These are phyloP conservation scores for Hydrocynus forskahlii DNA, from an alignment of 2,797 vertebrate species.

Conservation along the genomic window DNA sequence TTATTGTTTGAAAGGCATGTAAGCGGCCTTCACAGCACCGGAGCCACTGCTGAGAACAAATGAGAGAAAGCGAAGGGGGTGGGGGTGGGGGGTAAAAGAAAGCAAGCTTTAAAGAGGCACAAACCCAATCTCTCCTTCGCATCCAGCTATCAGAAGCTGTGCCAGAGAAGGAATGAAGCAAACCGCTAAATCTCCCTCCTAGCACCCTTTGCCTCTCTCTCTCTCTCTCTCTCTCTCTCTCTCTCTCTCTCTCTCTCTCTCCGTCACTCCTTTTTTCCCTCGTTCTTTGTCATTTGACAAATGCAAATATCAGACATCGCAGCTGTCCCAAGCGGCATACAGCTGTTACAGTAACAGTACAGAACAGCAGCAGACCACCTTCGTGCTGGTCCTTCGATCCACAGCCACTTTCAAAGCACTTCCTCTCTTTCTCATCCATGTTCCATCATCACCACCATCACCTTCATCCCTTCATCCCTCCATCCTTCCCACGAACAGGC, in stretches of 20 bases:
- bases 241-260: conserved; percentile 5
- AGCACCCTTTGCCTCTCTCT: neutral
- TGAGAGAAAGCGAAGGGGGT: conserved; percentile 32
- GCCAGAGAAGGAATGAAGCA: conserved; percentile 36
- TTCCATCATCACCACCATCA: neutral
- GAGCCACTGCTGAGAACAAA: conserved; percentile 47
- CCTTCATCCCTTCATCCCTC: neutral
- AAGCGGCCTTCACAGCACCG: conserved; percentile 53
- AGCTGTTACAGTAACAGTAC: conserved; percentile 18
- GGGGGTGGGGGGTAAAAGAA: neutral
- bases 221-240: neutral
- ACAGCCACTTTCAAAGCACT: neutral
- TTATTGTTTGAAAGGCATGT: conserved; percentile 59
- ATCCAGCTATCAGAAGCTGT: conserved; percentile 36
- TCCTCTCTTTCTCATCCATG: neutral
- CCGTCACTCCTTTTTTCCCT: conserved; percentile 15
- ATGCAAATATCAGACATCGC: conserved; percentile 18
- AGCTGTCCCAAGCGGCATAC: conserved; percentile 17
- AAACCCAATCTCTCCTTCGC: conserved; percentile 51
- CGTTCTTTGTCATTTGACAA: conserved; percentile 31
- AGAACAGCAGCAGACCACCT: conserved; percentile 14
- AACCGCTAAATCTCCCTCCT: conserved; percentile 39
- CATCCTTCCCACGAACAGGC: neutral
- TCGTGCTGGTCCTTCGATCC: neutral
- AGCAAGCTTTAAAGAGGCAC: conserved; percentile 46